Evolutionary conservation across 2,113 vertebrate genomes (phyloP).

Genomic region (Recurvirostra avosetta): DNA sequence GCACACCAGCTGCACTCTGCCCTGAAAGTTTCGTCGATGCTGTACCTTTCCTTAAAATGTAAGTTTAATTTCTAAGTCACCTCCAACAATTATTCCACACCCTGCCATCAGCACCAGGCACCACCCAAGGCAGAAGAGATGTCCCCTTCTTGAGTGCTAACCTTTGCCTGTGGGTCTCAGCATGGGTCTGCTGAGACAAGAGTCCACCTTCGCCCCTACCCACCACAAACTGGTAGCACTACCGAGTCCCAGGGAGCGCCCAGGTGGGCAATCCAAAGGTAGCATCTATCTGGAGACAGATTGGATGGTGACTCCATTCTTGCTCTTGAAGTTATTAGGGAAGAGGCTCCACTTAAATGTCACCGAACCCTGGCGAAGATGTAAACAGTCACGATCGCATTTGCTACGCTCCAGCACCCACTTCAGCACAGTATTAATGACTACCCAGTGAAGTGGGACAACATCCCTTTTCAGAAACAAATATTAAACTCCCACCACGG

Average conservation of each 20-base stretch:
- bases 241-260: background rate
- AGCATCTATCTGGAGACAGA: fast-evolving
- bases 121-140: background rate
- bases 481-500: background rate
- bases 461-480: background rate
- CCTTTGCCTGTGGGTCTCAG: background rate
- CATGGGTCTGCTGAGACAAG: background rate
- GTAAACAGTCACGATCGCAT: background rate
- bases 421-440: background rate
- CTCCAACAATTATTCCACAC: no score
- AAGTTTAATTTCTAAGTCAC: no score
- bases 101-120: background rate
- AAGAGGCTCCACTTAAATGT: background rate
- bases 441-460: background rate
- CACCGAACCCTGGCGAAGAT: background rate
- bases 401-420: background rate
- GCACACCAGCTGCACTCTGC: no score
- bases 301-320: background rate
- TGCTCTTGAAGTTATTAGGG: background rate
- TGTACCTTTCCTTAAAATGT: no score
- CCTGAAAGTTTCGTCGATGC: no score
- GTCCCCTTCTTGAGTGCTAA: fast-evolving
- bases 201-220: background rate
- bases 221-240: background rate
- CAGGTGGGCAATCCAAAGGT: background rate